Evolutionary conservation across 2,113 vertebrate genomes (phyloP), one percentile per base, ranked within the genome.

Genomic region (Zingel zingel): DNA sequence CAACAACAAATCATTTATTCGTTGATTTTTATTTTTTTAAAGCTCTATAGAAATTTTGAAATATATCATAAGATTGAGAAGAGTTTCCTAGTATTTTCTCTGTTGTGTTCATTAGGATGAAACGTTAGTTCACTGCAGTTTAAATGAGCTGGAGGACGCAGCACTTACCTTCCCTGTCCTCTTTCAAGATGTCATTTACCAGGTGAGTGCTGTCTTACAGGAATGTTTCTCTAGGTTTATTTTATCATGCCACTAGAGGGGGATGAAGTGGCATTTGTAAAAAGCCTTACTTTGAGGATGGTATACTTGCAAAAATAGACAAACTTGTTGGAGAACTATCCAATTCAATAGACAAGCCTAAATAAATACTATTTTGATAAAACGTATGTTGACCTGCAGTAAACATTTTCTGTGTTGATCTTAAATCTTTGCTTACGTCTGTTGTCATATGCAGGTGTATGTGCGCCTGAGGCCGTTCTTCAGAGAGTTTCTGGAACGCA

Each of bases 131-230:
- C 98, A 99, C 92, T 99, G 98, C 95, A 99, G 98, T 94, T 95
- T 99, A 92, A 99, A 99, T 68, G 98, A 99, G 88, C 95, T 99
- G 92, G 98, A 99, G 93, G 98, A 99, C 79, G 98, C 98, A 89
- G 98, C 98, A 83, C 97, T 99, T 84, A 99, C 98, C 74, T 99
- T 99, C 90, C 98, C 98, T 84, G 98, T 99, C 72, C 97, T 99
- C 92, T 99, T 99, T 88, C 98, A 99, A 95, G 98, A 99, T 94
- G 98, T 99, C 86, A 99, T 99, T 95, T 99, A 99, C 95, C 98
- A 99, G 98, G 98, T 98, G 94, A 89, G 67, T 58, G 65, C 18
- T 47, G 1, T 19, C 23, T 14, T 0, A 8, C 10, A 4, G 0
- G 9, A 23, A 2, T 1, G 2, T 47, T 23, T 54, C 4, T 18